Evolutionary conservation across 2,113 vertebrate species (phyloP).

Genomic region (Pseudopipra pipra): DNA sequence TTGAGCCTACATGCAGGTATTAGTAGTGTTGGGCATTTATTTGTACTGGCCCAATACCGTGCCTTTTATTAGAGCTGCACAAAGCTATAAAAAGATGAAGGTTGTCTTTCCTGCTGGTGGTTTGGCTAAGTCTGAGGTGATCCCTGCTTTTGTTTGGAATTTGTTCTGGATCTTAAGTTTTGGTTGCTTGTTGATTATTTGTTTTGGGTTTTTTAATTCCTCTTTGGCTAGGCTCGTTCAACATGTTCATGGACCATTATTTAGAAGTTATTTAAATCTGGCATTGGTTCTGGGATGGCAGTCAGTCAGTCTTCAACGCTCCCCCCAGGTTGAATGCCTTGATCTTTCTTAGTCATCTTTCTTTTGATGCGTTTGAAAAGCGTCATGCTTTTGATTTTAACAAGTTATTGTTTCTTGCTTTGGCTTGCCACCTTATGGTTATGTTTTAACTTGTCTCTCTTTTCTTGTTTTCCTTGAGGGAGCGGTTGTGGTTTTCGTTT

Average conservation of each 20-base stretch:
- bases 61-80: neutral
- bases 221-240: neutral
- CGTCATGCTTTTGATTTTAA: neutral
- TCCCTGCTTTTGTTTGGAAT: neutral
- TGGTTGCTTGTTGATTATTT: neutral
- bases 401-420: neutral
- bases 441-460: conserved; percentile 5
- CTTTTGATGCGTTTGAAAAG: neutral
- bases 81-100: neutral
- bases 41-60: neutral
- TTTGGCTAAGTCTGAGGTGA: neutral
- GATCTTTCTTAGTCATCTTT: neutral
- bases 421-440: neutral
- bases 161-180: neutral
- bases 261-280: neutral
- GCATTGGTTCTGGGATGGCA: neutral
- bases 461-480: neutral
- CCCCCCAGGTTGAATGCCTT: neutral
- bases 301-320: neutral
- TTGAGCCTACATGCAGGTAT: neutral
- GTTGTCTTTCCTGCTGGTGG: neutral
- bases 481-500: neutral
- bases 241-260: neutral
- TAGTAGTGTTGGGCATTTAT: neutral
- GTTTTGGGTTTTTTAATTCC: neutral